phyloP scores from a whole-genome alignment of 2,797 vertebrate genomes.

The Epinephelus malabaricus region DNA sequence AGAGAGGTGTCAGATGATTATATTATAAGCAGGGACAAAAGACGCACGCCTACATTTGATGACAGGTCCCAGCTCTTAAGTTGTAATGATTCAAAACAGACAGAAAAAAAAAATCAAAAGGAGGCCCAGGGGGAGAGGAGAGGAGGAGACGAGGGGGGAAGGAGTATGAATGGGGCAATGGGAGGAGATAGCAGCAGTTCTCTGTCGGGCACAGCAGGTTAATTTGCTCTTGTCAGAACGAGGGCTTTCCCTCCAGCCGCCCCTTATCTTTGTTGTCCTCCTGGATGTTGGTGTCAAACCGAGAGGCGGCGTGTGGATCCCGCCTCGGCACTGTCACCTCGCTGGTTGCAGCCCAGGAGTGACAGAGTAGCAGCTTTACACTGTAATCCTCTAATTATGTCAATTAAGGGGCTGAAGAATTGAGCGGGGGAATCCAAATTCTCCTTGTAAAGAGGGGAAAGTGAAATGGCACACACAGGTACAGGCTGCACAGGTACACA shows the following conservation, averaged over 20 bases:
- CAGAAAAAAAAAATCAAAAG: constrained; percentile 2
- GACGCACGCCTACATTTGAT: constrained; percentile 8
- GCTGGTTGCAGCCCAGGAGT: constrained; percentile 60
- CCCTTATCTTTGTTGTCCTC: constrained; percentile 84
- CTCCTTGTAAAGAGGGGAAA: constrained; percentile 46
- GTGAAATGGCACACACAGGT: constrained; percentile 37
- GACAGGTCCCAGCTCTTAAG: constrained; percentile 8
- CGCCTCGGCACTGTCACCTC: constrained; percentile 70
- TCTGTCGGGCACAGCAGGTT: constrained; percentile 77
- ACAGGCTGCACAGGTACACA: constrained; percentile 15
- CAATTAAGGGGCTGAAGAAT: constrained; percentile 80
- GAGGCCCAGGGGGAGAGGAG: constrained; percentile 22
- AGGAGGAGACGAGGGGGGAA: constrained; percentile 35
- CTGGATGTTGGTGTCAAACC: constrained; percentile 79
- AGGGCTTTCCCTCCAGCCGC: constrained; percentile 78
- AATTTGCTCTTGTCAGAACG: constrained; percentile 83
- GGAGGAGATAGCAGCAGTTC: constrained; percentile 61
- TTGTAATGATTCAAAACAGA: constrained; percentile 31
- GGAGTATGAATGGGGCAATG: constrained; percentile 53
- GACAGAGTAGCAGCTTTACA: constrained; percentile 78
- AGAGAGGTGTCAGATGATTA: constrained; percentile 32
- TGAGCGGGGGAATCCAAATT: constrained; percentile 50
- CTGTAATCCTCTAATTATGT: constrained; percentile 86
- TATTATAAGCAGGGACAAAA: constrained; percentile 20
- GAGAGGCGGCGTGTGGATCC: constrained; percentile 65